Evolutionary conservation across 2,888 invertebrate genomes (phyloP), one percentile per base, ranked within the genome.

Genomic region (Trichopoda pennipes): DNA sequence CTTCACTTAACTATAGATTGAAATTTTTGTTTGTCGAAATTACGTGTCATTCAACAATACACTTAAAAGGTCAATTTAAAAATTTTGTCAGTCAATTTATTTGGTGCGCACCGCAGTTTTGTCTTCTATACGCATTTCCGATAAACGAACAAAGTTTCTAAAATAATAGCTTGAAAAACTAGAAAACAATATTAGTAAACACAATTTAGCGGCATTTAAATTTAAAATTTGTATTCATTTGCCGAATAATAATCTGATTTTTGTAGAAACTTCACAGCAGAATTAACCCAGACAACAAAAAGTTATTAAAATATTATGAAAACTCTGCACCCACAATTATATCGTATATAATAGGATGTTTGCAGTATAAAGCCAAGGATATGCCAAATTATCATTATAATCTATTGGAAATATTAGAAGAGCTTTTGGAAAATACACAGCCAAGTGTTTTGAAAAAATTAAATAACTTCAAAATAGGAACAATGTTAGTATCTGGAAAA

Each of bases 291-390:
- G 49, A 77, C 0, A 44, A 85, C 23, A 49, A 28, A 9, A 68
- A 66, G 9, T 35, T 85, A 16, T 17, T 61, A 17, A 69, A 58
- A 8, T 84, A 80, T 63, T 86, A 85, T 55, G 86, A 87, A 80
- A 82, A 81, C 17, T 72, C 80, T 14, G 69, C 85, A n/a, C 85
- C 87, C 8, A 63, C 83, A 3, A 69, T 84, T 4, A 82, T 86
- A 38, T 84, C 86, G 14, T 87, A 86, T 19, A 85, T 87, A 16
- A 81, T 86, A 14, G 86, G 85, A 44, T 85, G 86, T 23, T 75
- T 87, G 21, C 86, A 86, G 74, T 83, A 84, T 64, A 84, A 81
- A 56, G 55, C 85, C 1, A 85, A 80, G 8, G 64, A 76, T 2
- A 74, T 84, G 12, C 55, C 76, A 23, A 80, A 85, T 28, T 87